Base-by-base conservation (phyloP, 1,140 invertebrate species). In the Octopus sinensis region DNA sequence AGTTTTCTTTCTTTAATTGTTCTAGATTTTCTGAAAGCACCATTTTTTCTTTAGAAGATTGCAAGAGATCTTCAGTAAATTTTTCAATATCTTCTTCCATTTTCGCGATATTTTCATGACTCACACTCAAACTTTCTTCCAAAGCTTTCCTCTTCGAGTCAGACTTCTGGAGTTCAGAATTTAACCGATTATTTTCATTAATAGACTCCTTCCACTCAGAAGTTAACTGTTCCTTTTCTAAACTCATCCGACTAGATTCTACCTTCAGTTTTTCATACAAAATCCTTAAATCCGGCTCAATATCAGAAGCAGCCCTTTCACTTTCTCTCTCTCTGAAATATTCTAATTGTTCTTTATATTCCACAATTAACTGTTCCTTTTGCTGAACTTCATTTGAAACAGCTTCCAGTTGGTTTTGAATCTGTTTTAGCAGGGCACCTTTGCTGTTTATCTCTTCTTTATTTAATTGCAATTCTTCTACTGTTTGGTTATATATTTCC, bases 161-260 rank as follows among this genome's bases (percentile, higher is more conserved):
- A 68, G 62, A n/a, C n/a, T 68, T 68, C n/a, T 53, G 53, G 4
- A 83, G 23, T 56, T 75, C 75, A 23, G 80, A 52, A 30, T 84
- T 76, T 6, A 81, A 62, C 4, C 68, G 76, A 10, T 84, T 77
- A 62, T 83, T 43, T 13, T 83, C 62, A 53, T 43, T 43, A 43
- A 43, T 43, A 3, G 30, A 43, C 30, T 43, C 30, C 30, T 43
- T 43, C 30, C 30, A 43, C 30, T 43, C 30, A 43, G 30, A 43
- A 43, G 30, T 43, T 43, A 43, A 43, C 30, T 78, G 76, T 43
- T 77, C 23, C 71, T 84, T 86, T 43, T 84, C 84, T 68, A 54
- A 76, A 23, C 80, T 10, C n/a, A 81, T 51, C 76, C 54, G 56
- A 7, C 84, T 82, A 30, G 82, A 54, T 23, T 71, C 30, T 6